phyloP scores from a whole-genome alignment of 2,113 vertebrate species.

The Lipotes vexillifer region DNA sequence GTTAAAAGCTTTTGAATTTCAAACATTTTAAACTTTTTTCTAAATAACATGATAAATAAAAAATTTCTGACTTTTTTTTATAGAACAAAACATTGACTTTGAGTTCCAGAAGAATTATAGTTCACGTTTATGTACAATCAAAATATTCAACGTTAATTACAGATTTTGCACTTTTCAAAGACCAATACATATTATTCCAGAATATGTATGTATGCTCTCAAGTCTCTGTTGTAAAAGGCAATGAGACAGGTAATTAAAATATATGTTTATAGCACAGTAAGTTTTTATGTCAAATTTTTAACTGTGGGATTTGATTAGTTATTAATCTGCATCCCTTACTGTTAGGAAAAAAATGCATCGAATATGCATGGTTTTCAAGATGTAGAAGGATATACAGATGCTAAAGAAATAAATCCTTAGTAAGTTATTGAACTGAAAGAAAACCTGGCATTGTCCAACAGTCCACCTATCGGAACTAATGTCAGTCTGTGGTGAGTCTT shows the following conservation, averaged over 20 bases:
- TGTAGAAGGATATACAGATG: background rate
- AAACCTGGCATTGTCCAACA: background rate
- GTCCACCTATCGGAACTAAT: background rate
- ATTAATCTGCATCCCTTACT: background rate
- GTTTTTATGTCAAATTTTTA: slow-evolving; percentile 59
- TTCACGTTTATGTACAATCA: background rate
- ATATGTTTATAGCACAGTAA: background rate
- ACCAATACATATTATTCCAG: background rate
- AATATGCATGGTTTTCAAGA: background rate
- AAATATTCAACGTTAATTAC: background rate
- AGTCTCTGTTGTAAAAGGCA: background rate
- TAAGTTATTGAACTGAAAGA: background rate
- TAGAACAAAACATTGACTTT: background rate
- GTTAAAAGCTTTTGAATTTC: background rate
- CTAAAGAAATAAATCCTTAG: background rate
- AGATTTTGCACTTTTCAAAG: slow-evolving; percentile 38
- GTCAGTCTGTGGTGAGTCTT: background rate
- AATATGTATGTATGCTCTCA: background rate
- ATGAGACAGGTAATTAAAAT: background rate
- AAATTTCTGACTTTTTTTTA: slow-evolving; percentile 21
- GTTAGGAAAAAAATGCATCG: slow-evolving; percentile 1
- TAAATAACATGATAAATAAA: background rate
- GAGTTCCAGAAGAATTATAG: background rate
- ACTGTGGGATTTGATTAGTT: background rate
- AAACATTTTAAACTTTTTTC: background rate